A percentile compares a stretch with the other conserved stretches of the same genome.
Evolutionary conservation across 2,113 vertebrate genomes (phyloP).

Genomic region (Salvelinus namaycush): DNA sequence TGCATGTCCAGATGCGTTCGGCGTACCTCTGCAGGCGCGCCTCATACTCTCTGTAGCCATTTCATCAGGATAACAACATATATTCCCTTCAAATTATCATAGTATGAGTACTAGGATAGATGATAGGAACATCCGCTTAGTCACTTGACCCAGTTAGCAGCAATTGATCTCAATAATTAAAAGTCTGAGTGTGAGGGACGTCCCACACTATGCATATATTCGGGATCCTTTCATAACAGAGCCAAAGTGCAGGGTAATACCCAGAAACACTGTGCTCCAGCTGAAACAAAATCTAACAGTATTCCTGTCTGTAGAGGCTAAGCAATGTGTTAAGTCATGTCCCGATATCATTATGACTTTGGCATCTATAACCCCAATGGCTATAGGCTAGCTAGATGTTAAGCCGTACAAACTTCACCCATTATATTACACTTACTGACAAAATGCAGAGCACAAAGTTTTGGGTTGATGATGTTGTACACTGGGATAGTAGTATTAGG

Average conservation of each 20-base stretch:
- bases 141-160: background rate
- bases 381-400: too few relatives aligned
- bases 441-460: too few relatives aligned
- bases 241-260: background rate
- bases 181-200: background rate
- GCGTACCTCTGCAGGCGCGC: constrained; percentile 85
- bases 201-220: background rate
- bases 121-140: background rate
- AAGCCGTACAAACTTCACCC: too few relatives aligned
- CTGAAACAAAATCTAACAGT: too few relatives aligned
- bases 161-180: constrained; percentile 47
- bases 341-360: too few relatives aligned
- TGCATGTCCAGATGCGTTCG: constrained; percentile 96
- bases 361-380: too few relatives aligned
- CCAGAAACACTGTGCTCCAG: background rate
- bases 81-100: background rate
- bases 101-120: too few relatives aligned
- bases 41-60: constrained; percentile 87
- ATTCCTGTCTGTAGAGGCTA: too few relatives aligned
- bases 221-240: background rate
- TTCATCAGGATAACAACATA: constrained; percentile 79
- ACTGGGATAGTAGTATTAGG: too few relatives aligned
- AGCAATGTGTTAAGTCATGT: too few relatives aligned
- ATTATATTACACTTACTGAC: too few relatives aligned
- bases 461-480: too few relatives aligned